Percentiles rank a stretch among this genome's conserved stretches.
phyloP scores from a whole-genome alignment of 2,888 invertebrate genomes.

The Chelonus formosanus region DNA sequence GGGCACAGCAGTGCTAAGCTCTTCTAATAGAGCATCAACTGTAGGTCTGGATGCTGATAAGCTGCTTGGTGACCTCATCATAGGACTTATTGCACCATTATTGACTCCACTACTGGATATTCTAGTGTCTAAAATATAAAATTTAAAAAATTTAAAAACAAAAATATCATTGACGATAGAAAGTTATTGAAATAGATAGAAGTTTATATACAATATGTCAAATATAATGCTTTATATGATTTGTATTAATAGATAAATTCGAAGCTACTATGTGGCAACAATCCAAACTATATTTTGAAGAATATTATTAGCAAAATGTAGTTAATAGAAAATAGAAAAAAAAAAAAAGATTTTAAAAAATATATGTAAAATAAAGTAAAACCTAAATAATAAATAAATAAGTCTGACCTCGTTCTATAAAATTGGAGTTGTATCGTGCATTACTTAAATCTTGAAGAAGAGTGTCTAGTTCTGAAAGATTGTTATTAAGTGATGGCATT shows the following conservation, averaged over 20 bases:
- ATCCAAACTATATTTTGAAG: not conserved
- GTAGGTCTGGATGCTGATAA: slow-evolving; percentile 72
- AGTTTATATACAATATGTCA: not conserved
- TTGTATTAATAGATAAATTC: slow-evolving; percentile 7
- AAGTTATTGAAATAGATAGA: not conserved
- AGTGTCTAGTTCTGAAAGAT: slow-evolving; percentile 90
- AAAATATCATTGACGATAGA: not conserved
- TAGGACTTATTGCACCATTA: slow-evolving; percentile 55
- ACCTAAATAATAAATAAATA: not conserved
- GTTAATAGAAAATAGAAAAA: not conserved
- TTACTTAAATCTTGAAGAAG: slow-evolving; percentile 91
- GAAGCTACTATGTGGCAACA: slow-evolving; percentile 1
- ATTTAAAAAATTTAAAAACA: not conserved
- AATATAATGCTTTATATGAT: slow-evolving; percentile 6
- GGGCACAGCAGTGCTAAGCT: slow-evolving; percentile 80
- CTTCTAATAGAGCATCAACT: slow-evolving; percentile 89
- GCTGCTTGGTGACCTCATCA: slow-evolving; percentile 60
- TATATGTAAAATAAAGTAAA: slow-evolving; percentile 17
- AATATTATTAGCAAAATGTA: too few species aligned
- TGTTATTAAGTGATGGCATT: slow-evolving; percentile 71
- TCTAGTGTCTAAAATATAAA: slow-evolving; percentile 49
- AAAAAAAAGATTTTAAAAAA: slow-evolving; percentile 11
- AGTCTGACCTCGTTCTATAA: slow-evolving; percentile 64
- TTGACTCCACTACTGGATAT: slow-evolving; percentile 50
- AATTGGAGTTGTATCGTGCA: slow-evolving; percentile 70